A percentile compares a stretch with the other conserved stretches of the same genome.
Evolutionary conservation across 2,797 vertebrate species (phyloP).

Genomic region (Paedocypris micromegethes): DNA sequence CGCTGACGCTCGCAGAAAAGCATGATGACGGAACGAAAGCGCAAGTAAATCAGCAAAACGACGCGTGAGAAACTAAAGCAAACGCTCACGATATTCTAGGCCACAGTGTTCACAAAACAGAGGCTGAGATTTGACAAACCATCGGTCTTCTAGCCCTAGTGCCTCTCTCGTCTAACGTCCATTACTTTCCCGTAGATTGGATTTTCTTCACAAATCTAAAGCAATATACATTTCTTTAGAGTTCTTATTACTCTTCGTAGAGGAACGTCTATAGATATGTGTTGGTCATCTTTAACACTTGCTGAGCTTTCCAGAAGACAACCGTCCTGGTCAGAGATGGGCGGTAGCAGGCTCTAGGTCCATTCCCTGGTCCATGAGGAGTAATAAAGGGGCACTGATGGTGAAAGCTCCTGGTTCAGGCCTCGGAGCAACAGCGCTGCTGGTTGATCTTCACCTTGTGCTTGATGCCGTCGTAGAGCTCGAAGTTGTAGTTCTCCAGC

Average conservation of each 20-base stretch:
- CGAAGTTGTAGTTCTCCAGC: conserved; percentile 98
- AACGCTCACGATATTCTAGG: conserved; percentile 69
- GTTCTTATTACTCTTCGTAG: conserved; percentile 47
- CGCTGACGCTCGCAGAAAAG: conserved; percentile 67
- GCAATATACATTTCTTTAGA: conserved; percentile 51
- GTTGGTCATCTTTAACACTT: conserved; percentile 57
- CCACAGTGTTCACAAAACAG: conserved; percentile 70
- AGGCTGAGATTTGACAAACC: conserved; percentile 59
- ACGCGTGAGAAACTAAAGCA: conserved; percentile 68
- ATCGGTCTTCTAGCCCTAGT: conserved; percentile 53
- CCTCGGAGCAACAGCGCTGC: conserved; percentile 95
- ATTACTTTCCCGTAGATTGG: conserved; percentile 57
- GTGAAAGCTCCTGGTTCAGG: conserved; percentile 62
- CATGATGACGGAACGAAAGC: conserved; percentile 35
- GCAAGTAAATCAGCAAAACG: conserved; percentile 47
- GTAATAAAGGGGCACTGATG: too few relatives aligned
- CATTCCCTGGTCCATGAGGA: conserved; percentile 13
- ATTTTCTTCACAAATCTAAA: conserved; percentile 66
- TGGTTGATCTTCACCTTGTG: conserved; percentile 98
- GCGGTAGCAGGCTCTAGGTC: conserved; percentile 28
- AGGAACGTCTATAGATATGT: conserved; percentile 71
- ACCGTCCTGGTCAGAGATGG: conserved; percentile 30
- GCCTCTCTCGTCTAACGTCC: conserved; percentile 59
- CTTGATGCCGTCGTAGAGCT: conserved; percentile 95
- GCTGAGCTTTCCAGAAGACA: conserved; percentile 42